These are phyloP conservation scores for Clamator glandarius DNA, from an alignment of 2,797 vertebrate genomes.

Conservation along the genomic window DNA sequence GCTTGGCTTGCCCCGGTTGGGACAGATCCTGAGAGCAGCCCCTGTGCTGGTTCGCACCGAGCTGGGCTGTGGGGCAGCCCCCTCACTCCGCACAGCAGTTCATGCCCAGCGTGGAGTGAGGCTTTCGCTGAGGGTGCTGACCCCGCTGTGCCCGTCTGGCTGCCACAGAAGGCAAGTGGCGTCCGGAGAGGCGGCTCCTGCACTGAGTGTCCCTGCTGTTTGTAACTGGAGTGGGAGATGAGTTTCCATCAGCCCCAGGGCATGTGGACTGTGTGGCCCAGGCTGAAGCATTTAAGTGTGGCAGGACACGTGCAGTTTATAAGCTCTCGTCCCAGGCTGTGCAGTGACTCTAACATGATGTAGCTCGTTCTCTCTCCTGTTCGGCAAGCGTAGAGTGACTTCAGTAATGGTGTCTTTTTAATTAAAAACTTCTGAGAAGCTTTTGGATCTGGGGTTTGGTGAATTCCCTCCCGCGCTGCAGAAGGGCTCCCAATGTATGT, in stretches of 20 bases:
- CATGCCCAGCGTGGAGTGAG: neutral
- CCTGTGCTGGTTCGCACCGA: too few species aligned
- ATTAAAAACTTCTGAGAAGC: slow-evolving; percentile 22
- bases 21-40: neutral
- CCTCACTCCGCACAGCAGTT: neutral
- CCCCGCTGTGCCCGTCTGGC: neutral
- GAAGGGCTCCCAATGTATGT: too few species aligned
- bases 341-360: neutral
- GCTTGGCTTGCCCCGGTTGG: neutral
- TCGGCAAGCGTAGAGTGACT: neutral
- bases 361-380: neutral
- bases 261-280: too few species aligned
- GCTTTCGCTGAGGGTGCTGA: neutral
- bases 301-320: too few species aligned
- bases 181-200: neutral
- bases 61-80: neutral
- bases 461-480: neutral
- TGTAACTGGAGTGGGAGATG: neutral
- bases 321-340: neutral
- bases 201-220: neutral
- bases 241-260: neutral
- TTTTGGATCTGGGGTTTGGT: neutral
- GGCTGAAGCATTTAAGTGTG: too few species aligned
- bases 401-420: neutral
- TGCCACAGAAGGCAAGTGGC: neutral